Conservation (phyloP, 2,113 vertebrate genomes). For the Trachemys scripta region DNA sequence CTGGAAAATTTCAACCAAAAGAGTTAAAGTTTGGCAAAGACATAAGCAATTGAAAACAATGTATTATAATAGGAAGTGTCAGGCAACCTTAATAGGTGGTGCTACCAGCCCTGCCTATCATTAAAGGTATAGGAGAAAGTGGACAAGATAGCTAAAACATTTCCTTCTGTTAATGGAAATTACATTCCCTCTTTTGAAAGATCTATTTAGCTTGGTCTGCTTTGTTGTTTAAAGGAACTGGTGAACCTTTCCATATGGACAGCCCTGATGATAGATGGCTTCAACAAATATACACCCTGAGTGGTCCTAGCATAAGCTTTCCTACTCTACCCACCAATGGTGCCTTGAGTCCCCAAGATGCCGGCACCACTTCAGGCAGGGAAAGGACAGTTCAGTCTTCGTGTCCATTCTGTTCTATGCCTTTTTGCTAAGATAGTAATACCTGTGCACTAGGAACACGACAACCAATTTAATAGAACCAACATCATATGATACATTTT, state of each 20-base stretch:
- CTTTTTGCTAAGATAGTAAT: background rate
- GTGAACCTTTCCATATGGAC: background rate
- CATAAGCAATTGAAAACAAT: background rate
- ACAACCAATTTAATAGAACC: background rate
- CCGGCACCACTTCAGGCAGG: background rate
- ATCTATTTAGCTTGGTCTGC: background rate
- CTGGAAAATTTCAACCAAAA: background rate
- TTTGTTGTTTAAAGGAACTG: background rate
- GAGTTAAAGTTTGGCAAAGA: background rate
- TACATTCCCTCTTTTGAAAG: background rate
- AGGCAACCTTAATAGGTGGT: background rate
- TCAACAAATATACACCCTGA: background rate
- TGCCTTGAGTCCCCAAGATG: background rate
- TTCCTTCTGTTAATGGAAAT: background rate
- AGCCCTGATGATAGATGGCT: background rate
- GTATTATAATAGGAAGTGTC: background rate
- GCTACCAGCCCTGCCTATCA: background rate
- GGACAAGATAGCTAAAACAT: too few species aligned
- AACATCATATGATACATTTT: accelerated
- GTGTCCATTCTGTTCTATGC: background rate
- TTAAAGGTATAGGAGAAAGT: background rate
- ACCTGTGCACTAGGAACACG: background rate
- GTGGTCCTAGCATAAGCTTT: background rate
- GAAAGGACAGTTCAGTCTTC: background rate
- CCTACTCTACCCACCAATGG: background rate